A percentile compares a stretch with the other conserved stretches of the same genome.
These are phyloP conservation scores for Yoshiicerus persimilis DNA, from an alignment of 1,140 invertebrate genomes.

Conservation along the genomic window DNA sequence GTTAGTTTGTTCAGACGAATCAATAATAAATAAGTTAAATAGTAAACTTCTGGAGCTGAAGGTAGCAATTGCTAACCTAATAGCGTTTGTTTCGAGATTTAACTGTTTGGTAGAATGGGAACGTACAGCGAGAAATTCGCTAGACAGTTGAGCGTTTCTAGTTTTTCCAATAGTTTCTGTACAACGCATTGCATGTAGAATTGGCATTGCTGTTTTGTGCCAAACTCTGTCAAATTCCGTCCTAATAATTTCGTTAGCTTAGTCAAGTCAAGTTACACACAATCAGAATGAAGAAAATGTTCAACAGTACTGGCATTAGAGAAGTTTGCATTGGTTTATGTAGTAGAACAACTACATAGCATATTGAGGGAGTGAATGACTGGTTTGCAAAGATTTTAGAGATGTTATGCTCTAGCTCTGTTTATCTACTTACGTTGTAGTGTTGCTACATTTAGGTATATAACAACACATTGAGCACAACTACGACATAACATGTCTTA, in stretches of 20 bases:
- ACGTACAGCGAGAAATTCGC: background rate
- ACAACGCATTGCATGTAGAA: too few species aligned
- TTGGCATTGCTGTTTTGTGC: background rate
- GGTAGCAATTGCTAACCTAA: background rate
- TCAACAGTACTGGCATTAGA: too few species aligned
- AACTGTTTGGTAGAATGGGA: too few species aligned
- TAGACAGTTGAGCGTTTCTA: too few species aligned
- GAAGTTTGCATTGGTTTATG: too few species aligned
- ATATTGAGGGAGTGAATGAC: background rate
- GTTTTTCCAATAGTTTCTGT: background rate
- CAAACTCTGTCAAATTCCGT: background rate
- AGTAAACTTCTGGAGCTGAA: background rate
- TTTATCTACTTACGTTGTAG: background rate
- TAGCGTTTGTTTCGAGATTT: too few species aligned
- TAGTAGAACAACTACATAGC: too few species aligned
- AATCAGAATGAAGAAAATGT: too few species aligned
- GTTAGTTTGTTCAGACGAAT: too few species aligned
- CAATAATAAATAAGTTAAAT: too few species aligned
- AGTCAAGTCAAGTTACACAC: background rate
- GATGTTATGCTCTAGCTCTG: background rate
- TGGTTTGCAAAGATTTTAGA: background rate
- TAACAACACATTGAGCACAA: too few species aligned
- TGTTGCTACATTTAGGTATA: background rate
- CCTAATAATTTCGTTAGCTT: background rate
- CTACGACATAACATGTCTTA: too few species aligned